A percentile compares a stretch with the other conserved stretches of the same genome.
These are phyloP conservation scores for Drosophila engyochracea DNA, from an alignment of 2,888 invertebrate species.

Conservation along the genomic window DNA sequence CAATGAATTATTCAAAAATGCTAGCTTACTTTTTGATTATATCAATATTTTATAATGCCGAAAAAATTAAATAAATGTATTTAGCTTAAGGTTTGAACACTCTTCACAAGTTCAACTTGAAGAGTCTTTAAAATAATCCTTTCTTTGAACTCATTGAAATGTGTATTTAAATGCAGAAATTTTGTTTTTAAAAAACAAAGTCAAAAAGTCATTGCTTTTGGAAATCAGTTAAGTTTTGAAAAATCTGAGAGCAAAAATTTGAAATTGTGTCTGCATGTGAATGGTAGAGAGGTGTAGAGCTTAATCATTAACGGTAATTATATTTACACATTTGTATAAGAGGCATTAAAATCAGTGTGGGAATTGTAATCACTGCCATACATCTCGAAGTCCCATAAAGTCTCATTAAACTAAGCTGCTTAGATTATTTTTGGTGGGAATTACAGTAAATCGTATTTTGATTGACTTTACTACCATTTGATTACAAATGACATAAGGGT, in stretches of 20 bases:
- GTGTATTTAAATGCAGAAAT: background rate
- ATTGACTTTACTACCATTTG: background rate
- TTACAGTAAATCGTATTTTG: background rate
- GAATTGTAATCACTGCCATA: background rate
- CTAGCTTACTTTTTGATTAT: too few species aligned
- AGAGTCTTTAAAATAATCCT: background rate
- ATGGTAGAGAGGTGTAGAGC: too few species aligned
- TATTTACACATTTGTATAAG: background rate
- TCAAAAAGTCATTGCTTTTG: background rate
- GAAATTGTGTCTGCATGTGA: too few species aligned
- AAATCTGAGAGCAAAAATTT: too few species aligned
- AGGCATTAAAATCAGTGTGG: background rate
- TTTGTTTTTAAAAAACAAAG: background rate
- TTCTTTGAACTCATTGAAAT: background rate
- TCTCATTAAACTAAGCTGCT: slow-evolving; percentile 1
- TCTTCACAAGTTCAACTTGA: background rate
- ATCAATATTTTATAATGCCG: too few species aligned
- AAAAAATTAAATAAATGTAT: background rate
- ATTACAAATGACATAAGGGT: background rate
- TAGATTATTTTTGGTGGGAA: background rate
- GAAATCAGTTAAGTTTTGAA: background rate
- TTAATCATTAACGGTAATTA: background rate
- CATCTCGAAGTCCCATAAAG: background rate
- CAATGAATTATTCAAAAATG: background rate
- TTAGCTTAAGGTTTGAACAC: background rate